These are phyloP conservation scores for Mesorhabditis spiculigera DNA, from an alignment of 2,888 invertebrate species.

Conservation along the genomic window DNA sequence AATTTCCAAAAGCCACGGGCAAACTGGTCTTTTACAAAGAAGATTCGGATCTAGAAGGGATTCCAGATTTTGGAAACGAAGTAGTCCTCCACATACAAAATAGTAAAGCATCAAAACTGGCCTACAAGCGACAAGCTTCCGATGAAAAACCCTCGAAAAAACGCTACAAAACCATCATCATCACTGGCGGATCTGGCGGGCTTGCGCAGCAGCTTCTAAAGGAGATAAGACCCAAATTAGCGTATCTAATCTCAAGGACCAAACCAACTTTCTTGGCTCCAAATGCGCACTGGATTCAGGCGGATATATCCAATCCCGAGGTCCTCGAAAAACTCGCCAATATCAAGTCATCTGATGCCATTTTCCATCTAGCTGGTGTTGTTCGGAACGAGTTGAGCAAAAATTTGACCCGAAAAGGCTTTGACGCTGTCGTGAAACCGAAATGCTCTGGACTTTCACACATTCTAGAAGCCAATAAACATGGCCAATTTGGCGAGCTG, in stretches of 20 bases:
- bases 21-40: neutral
- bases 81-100: neutral
- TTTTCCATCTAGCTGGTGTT: conserved; percentile 48
- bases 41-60: neutral
- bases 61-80: neutral
- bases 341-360: conserved; percentile 14
- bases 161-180: conserved; percentile 15
- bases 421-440: conserved; percentile 26
- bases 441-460: conserved; percentile 41
- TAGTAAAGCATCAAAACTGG: no score
- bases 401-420: conserved; percentile 17
- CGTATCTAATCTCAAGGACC: conserved; percentile 15
- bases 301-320: conserved; percentile 7
- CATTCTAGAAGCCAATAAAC: conserved; percentile 14
- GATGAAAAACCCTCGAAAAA: neutral
- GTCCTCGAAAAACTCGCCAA: neutral
- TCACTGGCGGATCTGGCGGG: conserved; percentile 47
- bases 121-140: neutral
- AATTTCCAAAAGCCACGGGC: neutral
- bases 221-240: conserved; percentile 16
- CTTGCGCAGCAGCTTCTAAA: conserved; percentile 30
- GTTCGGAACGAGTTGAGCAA: conserved; percentile 30
- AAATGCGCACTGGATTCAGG: conserved; percentile 5
- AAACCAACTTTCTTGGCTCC: conserved; percentile 5
- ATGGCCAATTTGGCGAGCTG: conserved; percentile 9